Evolutionary conservation across 2,797 vertebrate genomes (phyloP).

Genomic region (Hafferia zeledoni): DNA sequence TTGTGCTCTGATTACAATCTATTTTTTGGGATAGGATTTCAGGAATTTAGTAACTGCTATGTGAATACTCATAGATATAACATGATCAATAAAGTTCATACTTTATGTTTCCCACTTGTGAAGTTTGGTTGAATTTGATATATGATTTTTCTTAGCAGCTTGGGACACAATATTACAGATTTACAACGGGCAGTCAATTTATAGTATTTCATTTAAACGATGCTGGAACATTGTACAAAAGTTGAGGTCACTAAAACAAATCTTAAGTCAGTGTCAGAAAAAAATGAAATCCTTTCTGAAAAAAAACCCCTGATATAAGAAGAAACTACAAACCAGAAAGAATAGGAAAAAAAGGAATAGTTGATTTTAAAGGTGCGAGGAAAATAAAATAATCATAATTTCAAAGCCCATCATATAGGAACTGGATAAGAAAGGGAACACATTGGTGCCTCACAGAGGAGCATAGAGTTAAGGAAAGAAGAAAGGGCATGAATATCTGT

Average conservation of each 20-base stretch:
- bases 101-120: background rate
- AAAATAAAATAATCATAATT: background rate
- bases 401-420: background rate
- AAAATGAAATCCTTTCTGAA: background rate
- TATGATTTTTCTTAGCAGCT: background rate
- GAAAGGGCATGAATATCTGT: background rate
- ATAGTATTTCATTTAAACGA: background rate
- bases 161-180: background rate
- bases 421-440: background rate
- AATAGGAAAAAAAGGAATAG: background rate
- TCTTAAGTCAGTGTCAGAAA: background rate
- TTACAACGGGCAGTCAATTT: background rate
- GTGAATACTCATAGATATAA: background rate
- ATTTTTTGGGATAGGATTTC: background rate
- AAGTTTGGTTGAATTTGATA: background rate
- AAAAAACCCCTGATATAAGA: background rate
- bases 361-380: background rate
- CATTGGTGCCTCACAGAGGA: rapidly evolving
- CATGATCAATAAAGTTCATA: background rate
- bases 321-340: background rate
- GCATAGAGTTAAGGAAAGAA: background rate
- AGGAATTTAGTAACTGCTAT: background rate
- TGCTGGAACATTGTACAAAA: background rate
- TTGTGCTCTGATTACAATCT: background rate
- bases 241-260: background rate